Conservation (phyloP, 2,888 invertebrate species). For the Dryocosmus kuriphilus region DNA sequence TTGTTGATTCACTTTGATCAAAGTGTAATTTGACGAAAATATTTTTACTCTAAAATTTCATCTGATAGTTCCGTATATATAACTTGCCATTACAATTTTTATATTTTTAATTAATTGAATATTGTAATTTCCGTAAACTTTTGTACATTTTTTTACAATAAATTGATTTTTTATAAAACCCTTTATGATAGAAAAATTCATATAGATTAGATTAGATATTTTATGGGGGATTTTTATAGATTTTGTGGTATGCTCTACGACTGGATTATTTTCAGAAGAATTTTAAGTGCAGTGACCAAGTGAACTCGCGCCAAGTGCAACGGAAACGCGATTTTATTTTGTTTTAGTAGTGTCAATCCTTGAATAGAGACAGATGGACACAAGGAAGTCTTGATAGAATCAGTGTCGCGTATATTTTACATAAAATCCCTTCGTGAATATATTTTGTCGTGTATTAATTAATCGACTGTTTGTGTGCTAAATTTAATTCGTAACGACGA, state of each 20-base stretch:
- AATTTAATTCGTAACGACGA: background rate
- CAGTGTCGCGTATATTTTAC: constrained; percentile 15
- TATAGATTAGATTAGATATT: background rate
- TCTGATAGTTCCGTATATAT: constrained; percentile 1
- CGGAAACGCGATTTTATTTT: constrained; percentile 32
- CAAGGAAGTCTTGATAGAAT: background rate
- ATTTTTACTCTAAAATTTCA: background rate
- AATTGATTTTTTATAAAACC: constrained; percentile 54
- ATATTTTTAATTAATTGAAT: constrained; percentile 39
- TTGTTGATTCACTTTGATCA: background rate
- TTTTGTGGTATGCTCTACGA: background rate
- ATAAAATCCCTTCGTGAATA: background rate
- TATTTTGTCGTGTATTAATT: background rate
- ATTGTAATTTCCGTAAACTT: constrained; percentile 44
- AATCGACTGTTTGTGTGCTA: background rate
- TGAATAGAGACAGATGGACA: constrained; percentile 12
- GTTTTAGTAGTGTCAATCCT: constrained; percentile 32
- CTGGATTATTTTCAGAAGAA: constrained; percentile 4
- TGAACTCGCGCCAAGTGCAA: constrained; percentile 4
- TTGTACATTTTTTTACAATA: constrained; percentile 64
- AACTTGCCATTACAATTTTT: constrained; percentile 40
- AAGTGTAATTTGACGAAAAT: background rate
- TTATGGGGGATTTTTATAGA: background rate
- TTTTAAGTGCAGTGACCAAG: constrained; percentile 7
- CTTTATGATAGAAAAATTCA: background rate